These are phyloP conservation scores for Saimiri boliviensis DNA, from an alignment of 2,113 vertebrate species.

Conservation along the genomic window DNA sequence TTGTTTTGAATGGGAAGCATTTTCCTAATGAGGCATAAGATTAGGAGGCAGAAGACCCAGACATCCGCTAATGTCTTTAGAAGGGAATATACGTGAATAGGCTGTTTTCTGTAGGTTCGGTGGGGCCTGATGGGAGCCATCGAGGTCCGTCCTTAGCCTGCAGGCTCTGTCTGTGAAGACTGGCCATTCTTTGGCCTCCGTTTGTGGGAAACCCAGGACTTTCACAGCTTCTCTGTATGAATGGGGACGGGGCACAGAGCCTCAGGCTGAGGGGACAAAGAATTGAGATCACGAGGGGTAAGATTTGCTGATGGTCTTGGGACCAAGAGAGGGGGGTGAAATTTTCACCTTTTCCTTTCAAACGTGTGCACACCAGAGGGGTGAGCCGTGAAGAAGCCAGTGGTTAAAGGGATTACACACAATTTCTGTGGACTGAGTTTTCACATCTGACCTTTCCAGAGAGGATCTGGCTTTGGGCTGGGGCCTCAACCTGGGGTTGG, in stretches of 20 bases:
- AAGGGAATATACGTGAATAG: background rate
- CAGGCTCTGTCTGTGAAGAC: background rate
- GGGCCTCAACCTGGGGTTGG: background rate
- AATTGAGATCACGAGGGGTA: background rate
- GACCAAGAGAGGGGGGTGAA: background rate
- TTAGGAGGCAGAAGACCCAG: background rate
- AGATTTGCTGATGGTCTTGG: background rate
- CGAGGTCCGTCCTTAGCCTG: background rate
- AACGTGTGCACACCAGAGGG: background rate
- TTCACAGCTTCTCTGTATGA: background rate
- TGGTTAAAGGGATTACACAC: fast-evolving
- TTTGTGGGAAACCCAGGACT: background rate
- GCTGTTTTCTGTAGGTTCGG: background rate
- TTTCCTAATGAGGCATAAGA: background rate
- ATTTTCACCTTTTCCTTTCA: background rate
- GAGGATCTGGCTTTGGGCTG: background rate
- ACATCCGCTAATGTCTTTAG: background rate
- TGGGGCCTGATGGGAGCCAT: background rate
- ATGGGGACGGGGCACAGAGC: no score
- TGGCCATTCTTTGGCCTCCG: background rate
- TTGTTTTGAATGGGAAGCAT: background rate
- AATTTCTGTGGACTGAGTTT: background rate
- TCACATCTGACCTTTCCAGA: constrained; percentile 2
- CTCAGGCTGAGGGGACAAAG: background rate
- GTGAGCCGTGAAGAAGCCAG: background rate